Conservation (phyloP, 2,888 invertebrate species). For the Dolichopus griseipennis region DNA sequence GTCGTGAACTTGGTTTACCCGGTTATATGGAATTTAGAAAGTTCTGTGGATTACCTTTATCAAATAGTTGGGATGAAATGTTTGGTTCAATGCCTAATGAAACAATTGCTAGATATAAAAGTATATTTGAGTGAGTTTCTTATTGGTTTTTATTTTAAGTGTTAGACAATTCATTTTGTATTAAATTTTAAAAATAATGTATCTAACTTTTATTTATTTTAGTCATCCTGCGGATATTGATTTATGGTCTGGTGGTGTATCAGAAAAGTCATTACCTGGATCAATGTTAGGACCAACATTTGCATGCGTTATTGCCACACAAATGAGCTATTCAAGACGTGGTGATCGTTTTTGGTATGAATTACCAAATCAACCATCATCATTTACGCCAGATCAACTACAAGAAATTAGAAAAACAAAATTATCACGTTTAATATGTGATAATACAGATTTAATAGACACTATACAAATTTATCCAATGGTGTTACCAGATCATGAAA, state of each 20-base stretch:
- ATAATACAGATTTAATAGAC: conserved; percentile 86
- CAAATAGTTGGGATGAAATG: conserved; percentile 66
- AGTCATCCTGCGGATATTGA: conserved; percentile 86
- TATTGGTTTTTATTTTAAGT: neutral
- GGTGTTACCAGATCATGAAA: conserved; percentile 85
- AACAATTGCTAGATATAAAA: conserved; percentile 70
- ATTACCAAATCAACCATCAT: conserved; percentile 81
- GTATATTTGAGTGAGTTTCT: conserved; percentile 65
- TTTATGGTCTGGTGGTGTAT: conserved; percentile 90
- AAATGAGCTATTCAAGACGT: conserved; percentile 79
- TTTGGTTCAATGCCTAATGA: conserved; percentile 83
- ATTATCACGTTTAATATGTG: conserved; percentile 76
- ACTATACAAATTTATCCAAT: conserved; percentile 85
- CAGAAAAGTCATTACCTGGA: conserved; percentile 80
- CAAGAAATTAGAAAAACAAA: conserved; percentile 72
- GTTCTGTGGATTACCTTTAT: conserved; percentile 76
- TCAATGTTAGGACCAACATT: conserved; percentile 92
- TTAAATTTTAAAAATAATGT: neutral
- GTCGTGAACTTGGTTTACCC: conserved; percentile 82
- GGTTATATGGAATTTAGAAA: conserved; percentile 90
- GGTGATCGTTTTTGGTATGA: conserved; percentile 96
- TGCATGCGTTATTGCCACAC: conserved; percentile 86
- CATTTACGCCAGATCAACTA: conserved; percentile 79
- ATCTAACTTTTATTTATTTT: conserved; percentile 22
- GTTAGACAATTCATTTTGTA: neutral